phyloP scores from a whole-genome alignment of 2,113 vertebrate genomes.

The Grus americana region DNA sequence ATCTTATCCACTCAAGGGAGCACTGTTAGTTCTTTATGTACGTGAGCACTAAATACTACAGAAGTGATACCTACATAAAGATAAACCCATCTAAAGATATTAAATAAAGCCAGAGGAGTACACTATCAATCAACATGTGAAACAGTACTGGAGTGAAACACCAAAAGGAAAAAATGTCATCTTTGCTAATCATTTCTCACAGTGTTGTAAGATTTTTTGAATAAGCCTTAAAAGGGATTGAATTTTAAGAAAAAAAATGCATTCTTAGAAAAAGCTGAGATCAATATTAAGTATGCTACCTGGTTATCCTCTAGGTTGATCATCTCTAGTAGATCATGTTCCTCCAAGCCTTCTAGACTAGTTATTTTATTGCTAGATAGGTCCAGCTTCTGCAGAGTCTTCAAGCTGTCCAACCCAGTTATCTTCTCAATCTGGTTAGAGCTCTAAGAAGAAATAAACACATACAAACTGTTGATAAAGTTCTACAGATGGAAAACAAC shows the following conservation, averaged over 20 bases:
- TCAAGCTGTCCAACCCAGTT: constrained; percentile 79
- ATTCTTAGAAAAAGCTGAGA: background rate
- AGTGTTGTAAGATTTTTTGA: background rate
- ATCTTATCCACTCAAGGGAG: background rate
- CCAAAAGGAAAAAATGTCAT: background rate
- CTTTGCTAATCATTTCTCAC: background rate
- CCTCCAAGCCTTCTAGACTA: constrained; percentile 83
- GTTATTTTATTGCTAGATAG: constrained; percentile 86
- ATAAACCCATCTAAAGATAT: background rate
- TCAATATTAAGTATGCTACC: constrained; percentile 65
- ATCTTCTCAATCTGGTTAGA: constrained; percentile 83
- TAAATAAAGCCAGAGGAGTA: background rate
- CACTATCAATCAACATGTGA: background rate
- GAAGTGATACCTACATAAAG: background rate
- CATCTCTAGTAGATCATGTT: constrained; percentile 75
- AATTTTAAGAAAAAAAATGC: background rate
- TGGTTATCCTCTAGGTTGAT: constrained; percentile 88
- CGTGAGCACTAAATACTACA: background rate
- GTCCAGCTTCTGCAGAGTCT: constrained; percentile 79
- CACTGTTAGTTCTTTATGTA: background rate
- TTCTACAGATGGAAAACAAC: background rate
- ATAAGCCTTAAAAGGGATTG: background rate
- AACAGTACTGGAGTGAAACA: background rate
- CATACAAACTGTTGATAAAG: background rate
- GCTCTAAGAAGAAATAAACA: constrained; percentile 73